These are phyloP conservation scores for Minunthozetes semirufus DNA, from an alignment of 2,888 invertebrate genomes.

Conservation along the genomic window DNA sequence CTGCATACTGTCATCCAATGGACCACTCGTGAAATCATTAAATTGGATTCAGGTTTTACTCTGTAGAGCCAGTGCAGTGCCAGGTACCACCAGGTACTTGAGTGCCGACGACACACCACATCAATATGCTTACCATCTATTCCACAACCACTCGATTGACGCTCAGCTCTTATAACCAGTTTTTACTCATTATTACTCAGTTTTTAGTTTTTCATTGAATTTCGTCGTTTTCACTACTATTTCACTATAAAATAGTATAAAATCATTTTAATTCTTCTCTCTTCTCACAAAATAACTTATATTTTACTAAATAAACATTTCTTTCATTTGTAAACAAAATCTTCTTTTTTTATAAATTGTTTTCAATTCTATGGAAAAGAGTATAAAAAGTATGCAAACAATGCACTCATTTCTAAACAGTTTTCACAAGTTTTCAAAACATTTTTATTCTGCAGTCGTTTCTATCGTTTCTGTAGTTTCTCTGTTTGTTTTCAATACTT, in stretches of 20 bases:
- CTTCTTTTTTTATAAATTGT: not conserved
- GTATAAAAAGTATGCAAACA: not conserved
- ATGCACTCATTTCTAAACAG: not conserved
- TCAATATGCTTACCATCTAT: not conserved
- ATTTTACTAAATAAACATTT: not conserved
- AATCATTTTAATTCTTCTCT: not conserved
- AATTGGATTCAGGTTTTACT: no score
- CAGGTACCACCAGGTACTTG: constrained; percentile 16
- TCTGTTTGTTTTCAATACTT: not conserved
- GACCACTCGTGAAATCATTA: not conserved
- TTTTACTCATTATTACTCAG: not conserved
- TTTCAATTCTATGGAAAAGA: not conserved
- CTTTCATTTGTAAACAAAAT: not conserved
- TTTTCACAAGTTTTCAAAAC: not conserved
- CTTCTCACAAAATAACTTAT: not conserved
- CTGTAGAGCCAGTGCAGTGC: not conserved
- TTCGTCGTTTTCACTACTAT: constrained; percentile 6
- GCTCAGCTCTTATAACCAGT: constrained; percentile 14
- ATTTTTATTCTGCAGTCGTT: not conserved
- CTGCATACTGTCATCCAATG: not conserved
- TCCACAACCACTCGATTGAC: not conserved
- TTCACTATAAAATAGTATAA: not conserved
- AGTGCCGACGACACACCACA: constrained; percentile 1
- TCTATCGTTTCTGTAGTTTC: not conserved
- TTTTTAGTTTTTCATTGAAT: not conserved